A percentile compares a stretch with the other conserved stretches of the same genome.
These are phyloP conservation scores for Planococcus citri DNA, from an alignment of 1,140 invertebrate species.

Conservation along the genomic window DNA sequence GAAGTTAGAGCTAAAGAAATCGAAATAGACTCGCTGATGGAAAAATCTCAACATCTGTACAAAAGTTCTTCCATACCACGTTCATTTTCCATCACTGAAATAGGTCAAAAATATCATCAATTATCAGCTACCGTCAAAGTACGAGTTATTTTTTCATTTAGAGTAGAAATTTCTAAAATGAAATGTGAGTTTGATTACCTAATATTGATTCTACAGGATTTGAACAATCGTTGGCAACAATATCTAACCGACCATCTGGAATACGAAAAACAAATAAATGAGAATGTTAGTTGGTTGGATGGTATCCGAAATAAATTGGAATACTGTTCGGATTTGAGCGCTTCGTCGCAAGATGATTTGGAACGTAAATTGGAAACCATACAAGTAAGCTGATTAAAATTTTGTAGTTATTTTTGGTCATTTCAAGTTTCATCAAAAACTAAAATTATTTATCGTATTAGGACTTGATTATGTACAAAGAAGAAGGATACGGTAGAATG, in stretches of 20 bases:
- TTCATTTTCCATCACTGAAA: constrained; percentile 66
- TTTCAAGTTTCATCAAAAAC: neutral
- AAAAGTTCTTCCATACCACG: constrained; percentile 48
- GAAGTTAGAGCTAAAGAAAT: constrained; percentile 81
- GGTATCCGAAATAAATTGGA: constrained; percentile 70
- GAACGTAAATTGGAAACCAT: constrained; percentile 72
- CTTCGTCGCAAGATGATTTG: constrained; percentile 68
- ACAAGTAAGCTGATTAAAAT: constrained; percentile 31
- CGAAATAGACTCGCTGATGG: constrained; percentile 83
- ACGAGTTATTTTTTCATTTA: constrained; percentile 13
- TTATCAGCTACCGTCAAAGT: constrained; percentile 76
- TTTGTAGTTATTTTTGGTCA: neutral
- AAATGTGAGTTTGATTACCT: neutral
- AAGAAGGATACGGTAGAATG: constrained; percentile 77
- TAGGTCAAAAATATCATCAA: constrained; percentile 81
- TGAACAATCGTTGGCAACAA: constrained; percentile 79
- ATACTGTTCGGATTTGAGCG: constrained; percentile 67
- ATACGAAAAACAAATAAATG: constrained; percentile 64
- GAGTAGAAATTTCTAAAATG: neutral
- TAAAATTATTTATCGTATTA: constrained; percentile 34
- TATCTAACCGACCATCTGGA: constrained; percentile 81
- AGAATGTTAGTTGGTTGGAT: constrained; percentile 72
- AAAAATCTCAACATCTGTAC: constrained; percentile 71
- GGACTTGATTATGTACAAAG: constrained; percentile 74
- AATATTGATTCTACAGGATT: constrained; percentile 40